A percentile compares a stretch with the other conserved stretches of the same genome.
Conservation (phyloP, 2,113 vertebrate genomes). For the Smithornis capensis region DNA sequence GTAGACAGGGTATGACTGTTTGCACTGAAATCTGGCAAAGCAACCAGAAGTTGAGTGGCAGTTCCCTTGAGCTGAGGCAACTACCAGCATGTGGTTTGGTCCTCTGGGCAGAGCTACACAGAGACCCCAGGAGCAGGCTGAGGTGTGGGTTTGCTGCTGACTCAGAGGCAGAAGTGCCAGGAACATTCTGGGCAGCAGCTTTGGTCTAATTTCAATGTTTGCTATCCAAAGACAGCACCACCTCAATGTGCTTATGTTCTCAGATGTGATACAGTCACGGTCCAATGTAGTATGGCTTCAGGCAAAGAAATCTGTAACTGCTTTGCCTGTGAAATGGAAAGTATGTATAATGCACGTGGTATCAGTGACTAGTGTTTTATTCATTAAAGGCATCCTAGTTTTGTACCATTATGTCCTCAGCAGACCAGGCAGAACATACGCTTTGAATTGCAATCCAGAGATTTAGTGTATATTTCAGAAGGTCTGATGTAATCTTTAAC, state of each 20-base stretch:
- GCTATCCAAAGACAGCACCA: background rate
- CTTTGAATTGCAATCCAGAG: background rate
- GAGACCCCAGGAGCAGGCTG: background rate
- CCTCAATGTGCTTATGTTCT: background rate
- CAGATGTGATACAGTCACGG: background rate
- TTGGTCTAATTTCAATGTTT: background rate
- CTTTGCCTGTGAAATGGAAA: conserved; percentile 41
- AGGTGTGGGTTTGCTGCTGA: background rate
- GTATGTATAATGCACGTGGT: conserved; percentile 28
- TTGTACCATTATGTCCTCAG: background rate
- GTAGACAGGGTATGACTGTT: background rate
- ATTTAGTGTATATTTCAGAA: background rate
- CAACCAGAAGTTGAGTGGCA: background rate
- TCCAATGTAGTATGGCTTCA: background rate
- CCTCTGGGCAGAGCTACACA: background rate
- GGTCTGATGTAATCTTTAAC: background rate
- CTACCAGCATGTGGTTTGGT: background rate
- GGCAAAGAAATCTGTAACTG: conserved; percentile 31
- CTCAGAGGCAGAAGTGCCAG: background rate
- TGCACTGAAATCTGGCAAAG: background rate
- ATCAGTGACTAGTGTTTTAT: conserved; percentile 59
- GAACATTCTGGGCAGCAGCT: background rate
- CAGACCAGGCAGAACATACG: conserved; percentile 37
- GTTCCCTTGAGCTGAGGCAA: background rate
- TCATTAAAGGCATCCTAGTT: conserved; percentile 58